Conservation (phyloP, 1,140 invertebrate species). For the Lethrus apterus region DNA sequence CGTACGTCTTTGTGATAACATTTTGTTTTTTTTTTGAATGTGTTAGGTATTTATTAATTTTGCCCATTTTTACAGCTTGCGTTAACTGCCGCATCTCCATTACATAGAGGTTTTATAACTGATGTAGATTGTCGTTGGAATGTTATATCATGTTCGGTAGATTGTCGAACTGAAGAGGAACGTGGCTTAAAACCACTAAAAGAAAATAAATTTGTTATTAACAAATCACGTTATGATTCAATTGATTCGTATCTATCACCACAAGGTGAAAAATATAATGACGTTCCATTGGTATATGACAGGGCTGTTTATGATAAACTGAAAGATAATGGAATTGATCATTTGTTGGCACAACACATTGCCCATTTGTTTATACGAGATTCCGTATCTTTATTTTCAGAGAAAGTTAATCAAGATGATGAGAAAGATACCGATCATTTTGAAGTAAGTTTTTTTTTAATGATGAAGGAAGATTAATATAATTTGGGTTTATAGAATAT, state of each 20-base stretch:
- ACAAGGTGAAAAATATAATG: slow-evolving; percentile 83
- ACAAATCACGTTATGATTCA: slow-evolving; percentile 95
- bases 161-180: slow-evolving; percentile 93
- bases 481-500: slow-evolving; percentile 70
- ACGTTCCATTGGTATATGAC: slow-evolving; percentile 85
- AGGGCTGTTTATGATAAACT: slow-evolving; percentile 74
- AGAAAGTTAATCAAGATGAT: slow-evolving; percentile 94
- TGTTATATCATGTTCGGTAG: slow-evolving; percentile 89
- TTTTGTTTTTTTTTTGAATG: too few species aligned
- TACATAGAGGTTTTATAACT: slow-evolving; percentile 87
- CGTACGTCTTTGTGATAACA: too few species aligned
- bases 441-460: slow-evolving; percentile 59
- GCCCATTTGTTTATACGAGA: slow-evolving; percentile 98
- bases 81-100: slow-evolving; percentile 90
- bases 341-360: slow-evolving; percentile 85
- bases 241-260: slow-evolving; percentile 95
- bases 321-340: slow-evolving; percentile 81
- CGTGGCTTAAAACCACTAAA: slow-evolving; percentile 71
- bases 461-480: background rate
- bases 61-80: slow-evolving; percentile 62
- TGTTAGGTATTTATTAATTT: too few species aligned
- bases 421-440: slow-evolving; percentile 95
- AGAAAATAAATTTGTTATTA: slow-evolving; percentile 76
- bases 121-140: slow-evolving; percentile 97
- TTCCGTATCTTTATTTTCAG: slow-evolving; percentile 90